These are phyloP conservation scores for Orycteropus afer DNA, from an alignment of 2,113 vertebrate species.

Conservation along the genomic window DNA sequence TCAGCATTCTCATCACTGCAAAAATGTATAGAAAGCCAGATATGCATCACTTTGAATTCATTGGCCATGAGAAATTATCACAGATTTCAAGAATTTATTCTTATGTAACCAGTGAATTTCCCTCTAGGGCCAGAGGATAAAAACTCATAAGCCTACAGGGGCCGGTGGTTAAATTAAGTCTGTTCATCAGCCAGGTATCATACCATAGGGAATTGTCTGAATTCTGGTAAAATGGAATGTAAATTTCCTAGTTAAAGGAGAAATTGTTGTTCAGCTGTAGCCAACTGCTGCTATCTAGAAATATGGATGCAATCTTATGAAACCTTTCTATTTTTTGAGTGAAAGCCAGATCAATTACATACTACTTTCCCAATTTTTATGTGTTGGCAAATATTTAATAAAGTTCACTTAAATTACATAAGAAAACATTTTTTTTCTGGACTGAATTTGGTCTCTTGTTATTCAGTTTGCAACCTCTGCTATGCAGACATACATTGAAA, in stretches of 20 bases:
- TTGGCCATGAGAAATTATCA: not conserved
- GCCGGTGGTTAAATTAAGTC: not conserved
- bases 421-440: not conserved
- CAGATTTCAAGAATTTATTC: not conserved
- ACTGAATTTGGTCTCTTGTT: not conserved
- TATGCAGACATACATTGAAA: not conserved
- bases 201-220: not conserved
- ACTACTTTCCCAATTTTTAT: not conserved
- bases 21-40: not conserved
- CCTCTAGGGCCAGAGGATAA: not conserved
- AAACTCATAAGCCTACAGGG: not conserved
- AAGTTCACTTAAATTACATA: not conserved
- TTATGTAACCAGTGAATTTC: slow-evolving; percentile 37
- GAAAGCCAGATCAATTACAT: not conserved
- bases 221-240: not conserved
- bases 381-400: not conserved
- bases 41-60: not conserved
- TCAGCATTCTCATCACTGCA: not conserved
- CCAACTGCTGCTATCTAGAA: not conserved
- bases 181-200: not conserved
- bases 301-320: slow-evolving; percentile 3
- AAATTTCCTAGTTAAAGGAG: slow-evolving; percentile 8
- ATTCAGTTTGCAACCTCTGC: not conserved
- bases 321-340: not conserved
- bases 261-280: not conserved